Percentiles rank a stretch among this genome's conserved stretches.
phyloP scores from a whole-genome alignment of 1,140 invertebrate genomes.

The Zophobas atratus region DNA sequence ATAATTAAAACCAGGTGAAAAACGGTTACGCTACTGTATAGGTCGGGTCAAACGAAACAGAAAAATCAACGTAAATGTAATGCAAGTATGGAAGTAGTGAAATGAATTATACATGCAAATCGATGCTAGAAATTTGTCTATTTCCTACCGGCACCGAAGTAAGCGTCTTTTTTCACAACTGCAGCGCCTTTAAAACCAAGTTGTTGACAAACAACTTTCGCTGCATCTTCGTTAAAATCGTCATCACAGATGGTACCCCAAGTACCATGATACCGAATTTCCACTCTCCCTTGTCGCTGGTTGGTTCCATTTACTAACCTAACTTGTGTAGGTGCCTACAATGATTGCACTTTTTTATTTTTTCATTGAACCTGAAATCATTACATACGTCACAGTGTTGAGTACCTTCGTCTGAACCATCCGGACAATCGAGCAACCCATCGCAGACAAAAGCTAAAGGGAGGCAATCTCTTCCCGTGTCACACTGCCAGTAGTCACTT shows the following conservation, averaged over 20 bases:
- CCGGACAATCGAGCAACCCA: conserved; percentile 78
- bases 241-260: conserved; percentile 89
- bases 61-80: neutral
- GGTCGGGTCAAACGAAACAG: conserved; percentile 8
- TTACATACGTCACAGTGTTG: conserved; percentile 74
- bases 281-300: conserved; percentile 76
- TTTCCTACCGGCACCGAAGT: conserved; percentile 67
- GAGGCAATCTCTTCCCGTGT: conserved; percentile 75
- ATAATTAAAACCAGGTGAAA: neutral
- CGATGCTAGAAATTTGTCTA: too few relatives aligned
- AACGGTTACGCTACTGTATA: neutral
- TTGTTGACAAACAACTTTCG: conserved; percentile 77
- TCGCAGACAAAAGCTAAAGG: conserved; percentile 79
- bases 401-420: conserved; percentile 78
- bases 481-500: conserved; percentile 78
- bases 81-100: too few relatives aligned
- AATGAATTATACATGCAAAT: too few relatives aligned
- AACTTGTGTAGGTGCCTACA: conserved; percentile 73
- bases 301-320: conserved; percentile 75
- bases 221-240: conserved; percentile 78
- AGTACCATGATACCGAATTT: conserved; percentile 78
- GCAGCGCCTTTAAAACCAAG: conserved; percentile 75
- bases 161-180: conserved; percentile 70
- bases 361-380: neutral
- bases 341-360: conserved; percentile 5